Conservation (phyloP, 2,888 invertebrate species). For the Cheilosia scutellata region DNA sequence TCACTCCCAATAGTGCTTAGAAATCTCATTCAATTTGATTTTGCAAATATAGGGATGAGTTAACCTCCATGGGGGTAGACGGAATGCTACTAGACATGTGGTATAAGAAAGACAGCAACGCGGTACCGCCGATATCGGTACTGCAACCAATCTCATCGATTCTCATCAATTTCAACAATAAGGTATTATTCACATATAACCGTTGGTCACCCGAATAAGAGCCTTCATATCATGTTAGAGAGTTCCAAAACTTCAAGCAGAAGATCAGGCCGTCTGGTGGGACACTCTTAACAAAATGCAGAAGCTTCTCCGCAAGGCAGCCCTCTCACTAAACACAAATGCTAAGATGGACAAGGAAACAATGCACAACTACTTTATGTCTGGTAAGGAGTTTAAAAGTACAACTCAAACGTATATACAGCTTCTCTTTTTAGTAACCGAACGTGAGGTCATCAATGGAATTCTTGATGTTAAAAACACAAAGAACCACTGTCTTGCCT, state of each 20-base stretch:
- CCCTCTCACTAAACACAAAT: slow-evolving; percentile 92
- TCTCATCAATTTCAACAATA: slow-evolving; percentile 98
- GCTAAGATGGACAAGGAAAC: slow-evolving; percentile 95
- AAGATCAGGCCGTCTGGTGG: slow-evolving; percentile 99
- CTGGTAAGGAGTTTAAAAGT: slow-evolving; percentile 87
- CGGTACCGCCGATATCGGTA: slow-evolving; percentile 97
- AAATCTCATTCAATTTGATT: too few species aligned
- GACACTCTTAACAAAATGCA: slow-evolving; percentile 98
- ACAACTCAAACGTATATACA: not conserved
- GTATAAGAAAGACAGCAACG: slow-evolving; percentile 98
- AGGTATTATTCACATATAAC: slow-evolving; percentile 85
- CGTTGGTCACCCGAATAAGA: too few species aligned
- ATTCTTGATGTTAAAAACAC: slow-evolving; percentile 96
- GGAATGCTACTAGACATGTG: slow-evolving; percentile 94
- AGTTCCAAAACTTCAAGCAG: slow-evolving; percentile 97
- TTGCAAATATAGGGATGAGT: slow-evolving; percentile 87
- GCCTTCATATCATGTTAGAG: slow-evolving; percentile 86
- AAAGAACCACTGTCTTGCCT: slow-evolving; percentile 97
- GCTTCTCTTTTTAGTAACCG: slow-evolving; percentile 90
- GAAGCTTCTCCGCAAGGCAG: slow-evolving; percentile 95
- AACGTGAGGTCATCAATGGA: slow-evolving; percentile 98
- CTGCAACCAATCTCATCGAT: slow-evolving; percentile 99
- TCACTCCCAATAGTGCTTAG: not conserved
- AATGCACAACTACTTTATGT: slow-evolving; percentile 99
- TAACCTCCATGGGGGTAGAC: slow-evolving; percentile 92